Conservation (phyloP, 2,797 vertebrate genomes). For the Synaphobranchus kaupii region DNA sequence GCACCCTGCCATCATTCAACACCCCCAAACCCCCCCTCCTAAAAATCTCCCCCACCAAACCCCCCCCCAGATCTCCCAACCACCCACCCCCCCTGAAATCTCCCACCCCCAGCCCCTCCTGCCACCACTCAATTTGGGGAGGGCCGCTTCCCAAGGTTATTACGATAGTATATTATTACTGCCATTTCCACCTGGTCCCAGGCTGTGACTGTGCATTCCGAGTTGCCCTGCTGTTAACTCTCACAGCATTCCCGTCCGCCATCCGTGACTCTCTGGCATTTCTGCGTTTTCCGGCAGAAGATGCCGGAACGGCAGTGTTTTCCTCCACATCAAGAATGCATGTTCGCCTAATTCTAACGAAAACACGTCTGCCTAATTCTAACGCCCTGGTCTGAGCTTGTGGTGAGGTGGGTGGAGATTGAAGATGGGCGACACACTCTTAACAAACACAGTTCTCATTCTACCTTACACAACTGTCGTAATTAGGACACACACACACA, state of each 20-base stretch:
- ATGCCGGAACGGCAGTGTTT: background rate
- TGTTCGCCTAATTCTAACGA: background rate
- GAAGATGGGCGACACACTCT: constrained; percentile 58
- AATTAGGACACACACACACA: constrained; percentile 44
- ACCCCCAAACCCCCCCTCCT: constrained; percentile 26
- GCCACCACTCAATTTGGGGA: constrained; percentile 35
- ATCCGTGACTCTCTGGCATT: too few relatives aligned
- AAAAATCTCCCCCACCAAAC: too few relatives aligned
- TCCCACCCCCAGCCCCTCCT: constrained; percentile 32
- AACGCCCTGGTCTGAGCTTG: background rate
- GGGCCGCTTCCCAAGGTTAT: constrained; percentile 51
- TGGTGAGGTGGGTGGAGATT: background rate
- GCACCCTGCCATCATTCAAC: constrained; percentile 51
- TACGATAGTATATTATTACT: background rate
- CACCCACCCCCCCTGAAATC: constrained; percentile 41
- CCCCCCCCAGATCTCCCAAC: constrained; percentile 41
- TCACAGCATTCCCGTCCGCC: constrained; percentile 1
- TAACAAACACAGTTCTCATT: constrained; percentile 60
- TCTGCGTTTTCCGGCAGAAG: background rate
- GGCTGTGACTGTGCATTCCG: background rate
- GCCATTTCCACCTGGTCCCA: background rate
- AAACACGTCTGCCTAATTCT: background rate
- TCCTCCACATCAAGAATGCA: background rate
- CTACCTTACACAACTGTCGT: constrained; percentile 47
- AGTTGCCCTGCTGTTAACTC: background rate